Evolutionary conservation across 2,888 invertebrate genomes (phyloP).

Genomic region (Sinopyrophorus schimmeli): DNA sequence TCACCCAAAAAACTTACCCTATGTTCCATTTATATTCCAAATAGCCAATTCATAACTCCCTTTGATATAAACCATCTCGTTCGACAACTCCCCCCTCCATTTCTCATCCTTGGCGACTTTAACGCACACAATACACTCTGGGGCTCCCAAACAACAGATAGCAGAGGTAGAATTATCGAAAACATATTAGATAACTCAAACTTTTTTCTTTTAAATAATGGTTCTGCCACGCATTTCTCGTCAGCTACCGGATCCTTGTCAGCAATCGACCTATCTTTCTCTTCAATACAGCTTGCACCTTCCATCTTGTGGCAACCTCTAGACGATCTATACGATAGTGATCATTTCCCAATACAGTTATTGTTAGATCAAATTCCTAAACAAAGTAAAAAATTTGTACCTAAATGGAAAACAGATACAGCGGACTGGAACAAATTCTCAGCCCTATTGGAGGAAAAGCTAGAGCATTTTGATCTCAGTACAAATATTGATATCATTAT

Average conservation of each 20-base stretch:
- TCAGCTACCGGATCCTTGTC: neutral
- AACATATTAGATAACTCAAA: slow-evolving; percentile 9
- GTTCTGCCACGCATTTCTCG: slow-evolving; percentile 3
- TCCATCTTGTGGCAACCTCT: neutral
- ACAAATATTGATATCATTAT: neutral
- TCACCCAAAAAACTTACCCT: too few relatives aligned
- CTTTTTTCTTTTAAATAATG: slow-evolving; percentile 3
- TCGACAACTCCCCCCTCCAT: slow-evolving; percentile 2
- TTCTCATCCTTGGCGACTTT: neutral
- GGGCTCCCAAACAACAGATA: neutral
- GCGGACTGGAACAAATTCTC: slow-evolving; percentile 8
- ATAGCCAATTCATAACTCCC: too few relatives aligned
- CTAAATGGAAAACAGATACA: neutral
- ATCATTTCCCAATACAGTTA: slow-evolving; percentile 12
- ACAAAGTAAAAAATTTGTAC: neutral
- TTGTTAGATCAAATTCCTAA: too few relatives aligned
- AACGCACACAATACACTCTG: slow-evolving; percentile 2
- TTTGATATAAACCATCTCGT: too few relatives aligned
- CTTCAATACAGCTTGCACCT: neutral
- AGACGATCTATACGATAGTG: slow-evolving; percentile 3
- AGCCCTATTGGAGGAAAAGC: too few relatives aligned
- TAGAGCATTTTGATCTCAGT: too few relatives aligned
- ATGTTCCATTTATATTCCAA: too few relatives aligned
- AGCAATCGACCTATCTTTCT: neutral
- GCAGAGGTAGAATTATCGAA: slow-evolving; percentile 8